Base-by-base conservation (phyloP, 2,113 vertebrate species). In the Callospermophilus lateralis region DNA sequence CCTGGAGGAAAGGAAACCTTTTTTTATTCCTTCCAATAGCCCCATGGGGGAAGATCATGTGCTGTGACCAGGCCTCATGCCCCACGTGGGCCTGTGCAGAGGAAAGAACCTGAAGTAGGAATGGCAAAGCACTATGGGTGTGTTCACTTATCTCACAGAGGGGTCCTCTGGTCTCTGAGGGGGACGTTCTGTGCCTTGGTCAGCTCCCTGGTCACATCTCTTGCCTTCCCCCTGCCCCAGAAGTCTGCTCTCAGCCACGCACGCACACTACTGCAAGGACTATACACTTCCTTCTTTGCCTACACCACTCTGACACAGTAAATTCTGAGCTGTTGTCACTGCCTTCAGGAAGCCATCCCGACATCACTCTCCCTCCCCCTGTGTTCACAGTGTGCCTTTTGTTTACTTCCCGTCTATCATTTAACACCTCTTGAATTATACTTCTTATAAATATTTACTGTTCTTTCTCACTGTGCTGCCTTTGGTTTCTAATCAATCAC, bases 121-220 rank as follows among this genome's bases (percentile, higher is more conserved):
- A 34, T 4, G 0, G 8, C 4, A 30, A 37, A 28, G 9, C 6
- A 24, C 0, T 13, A 16, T 3, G 4, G 9, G 9, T 4, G 9
- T 32, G 8, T n/a, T 51, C 26, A 2, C 45, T 51, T 55, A n/a
- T 53, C 92, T 65, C 79, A 45, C 51, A 19, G 32, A 12, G 17
- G 1, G 73, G 67, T 45, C 68, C 77, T 77, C n/a, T 55, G 68
- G 73, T 32, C 73, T 51, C 32, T 88, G 61, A 81, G 68, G 22
- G 76, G 32, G 53, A 39, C 24, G 3, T 22, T 34, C 22, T 42
- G 37, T 76, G 72, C 45, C 73, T 34, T 55, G 11, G n/a, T 9
- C 3, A 1, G 42, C 70, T 67, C 17, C 65, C 28, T 3, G 4
- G 26, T 90, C 16, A 22, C 32, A 51, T 73, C 76, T 51, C 63